A percentile compares a stretch with the other conserved stretches of the same genome.
Conservation (phyloP, 2,797 vertebrate species). For the Parambassis ranga region DNA sequence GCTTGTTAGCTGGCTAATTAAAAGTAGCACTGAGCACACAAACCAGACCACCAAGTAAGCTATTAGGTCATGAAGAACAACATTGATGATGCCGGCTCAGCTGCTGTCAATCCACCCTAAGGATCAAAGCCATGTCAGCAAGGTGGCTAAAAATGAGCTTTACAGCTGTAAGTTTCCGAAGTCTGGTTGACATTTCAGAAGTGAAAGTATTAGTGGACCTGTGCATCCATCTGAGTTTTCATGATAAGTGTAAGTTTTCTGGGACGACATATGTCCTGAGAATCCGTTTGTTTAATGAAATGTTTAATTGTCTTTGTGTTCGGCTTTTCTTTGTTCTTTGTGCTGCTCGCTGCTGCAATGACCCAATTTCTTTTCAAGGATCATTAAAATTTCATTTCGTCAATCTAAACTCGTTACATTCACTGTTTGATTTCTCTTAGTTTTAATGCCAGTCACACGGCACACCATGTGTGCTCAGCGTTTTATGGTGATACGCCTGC, state of each 20-base stretch:
- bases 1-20: no score
- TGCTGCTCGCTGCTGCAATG: not conserved
- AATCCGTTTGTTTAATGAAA: not conserved
- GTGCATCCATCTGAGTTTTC: not conserved
- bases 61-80: no score
- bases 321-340: not conserved
- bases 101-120: no score
- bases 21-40: no score
- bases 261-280: not conserved
- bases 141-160: no score
- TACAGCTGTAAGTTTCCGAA: no score
- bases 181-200: no score
- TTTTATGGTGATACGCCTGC: not conserved
- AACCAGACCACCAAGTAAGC: no score
- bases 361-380: constrained; percentile 1
- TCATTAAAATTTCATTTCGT: constrained; percentile 20
- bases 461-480: not conserved
- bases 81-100: no score
- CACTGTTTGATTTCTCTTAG: not conserved
- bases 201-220: no score
- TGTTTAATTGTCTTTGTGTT: not conserved
- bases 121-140: no score
- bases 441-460: not conserved
- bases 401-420: not conserved
- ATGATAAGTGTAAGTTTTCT: not conserved